Evolutionary conservation across 2,113 vertebrate species (phyloP).

Genomic region (Natator depressus): DNA sequence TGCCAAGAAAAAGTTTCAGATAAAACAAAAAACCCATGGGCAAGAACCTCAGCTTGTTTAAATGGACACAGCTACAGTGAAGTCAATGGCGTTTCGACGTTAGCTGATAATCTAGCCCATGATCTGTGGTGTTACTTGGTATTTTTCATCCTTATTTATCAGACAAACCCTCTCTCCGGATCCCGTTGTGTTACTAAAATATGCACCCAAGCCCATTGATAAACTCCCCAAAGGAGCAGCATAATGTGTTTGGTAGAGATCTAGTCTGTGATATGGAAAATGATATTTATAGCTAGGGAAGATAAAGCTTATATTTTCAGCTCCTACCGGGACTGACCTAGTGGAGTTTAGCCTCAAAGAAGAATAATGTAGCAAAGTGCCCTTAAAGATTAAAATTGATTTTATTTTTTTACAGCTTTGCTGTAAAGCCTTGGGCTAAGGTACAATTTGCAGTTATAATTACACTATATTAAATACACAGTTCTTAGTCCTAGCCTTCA

Average conservation of each 20-base stretch:
- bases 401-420: slow-evolving; percentile 56
- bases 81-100: background rate
- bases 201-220: slow-evolving; percentile 1
- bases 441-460: slow-evolving; percentile 51
- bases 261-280: slow-evolving; percentile 31
- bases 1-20: background rate
- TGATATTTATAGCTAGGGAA: slow-evolving; percentile 22
- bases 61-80: background rate
- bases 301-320: slow-evolving; percentile 20
- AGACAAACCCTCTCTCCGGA: background rate
- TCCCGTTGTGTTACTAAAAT: slow-evolving; percentile 5
- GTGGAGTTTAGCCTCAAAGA: slow-evolving; percentile 44
- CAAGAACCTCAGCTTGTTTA: background rate
- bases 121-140: background rate
- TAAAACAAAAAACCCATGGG: background rate
- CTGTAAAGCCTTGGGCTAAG: slow-evolving; percentile 54
- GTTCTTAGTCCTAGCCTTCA: slow-evolving; percentile 15
- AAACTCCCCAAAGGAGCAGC: slow-evolving; percentile 27
- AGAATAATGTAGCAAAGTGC: slow-evolving; percentile 23
- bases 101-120: background rate
- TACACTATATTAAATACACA: slow-evolving; percentile 41
- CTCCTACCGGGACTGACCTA: slow-evolving; percentile 48
- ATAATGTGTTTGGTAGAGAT: slow-evolving; percentile 38
- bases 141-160: slow-evolving; percentile 9
- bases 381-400: slow-evolving; percentile 64